Conservation (phyloP, 2,888 invertebrate species). For the Euproctis similis region DNA sequence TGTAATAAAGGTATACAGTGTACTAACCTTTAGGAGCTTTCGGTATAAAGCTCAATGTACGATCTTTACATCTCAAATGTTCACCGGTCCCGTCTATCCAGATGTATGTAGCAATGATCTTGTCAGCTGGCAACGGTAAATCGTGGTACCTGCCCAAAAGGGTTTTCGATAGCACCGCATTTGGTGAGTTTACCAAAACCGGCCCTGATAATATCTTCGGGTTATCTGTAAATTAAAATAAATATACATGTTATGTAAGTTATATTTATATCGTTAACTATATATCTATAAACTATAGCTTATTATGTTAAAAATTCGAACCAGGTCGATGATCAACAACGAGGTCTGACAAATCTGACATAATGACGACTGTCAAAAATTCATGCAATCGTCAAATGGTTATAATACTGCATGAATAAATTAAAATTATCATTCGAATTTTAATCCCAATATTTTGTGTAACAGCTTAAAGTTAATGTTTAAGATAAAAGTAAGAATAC, state of each 20-base stretch:
- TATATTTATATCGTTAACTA: background rate
- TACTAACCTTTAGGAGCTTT: constrained; percentile 82
- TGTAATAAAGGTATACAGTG: no score
- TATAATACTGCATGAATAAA: no score
- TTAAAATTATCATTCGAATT: no score
- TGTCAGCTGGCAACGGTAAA: constrained; percentile 85
- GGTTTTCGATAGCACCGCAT: constrained; percentile 86
- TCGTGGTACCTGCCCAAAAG: constrained; percentile 83
- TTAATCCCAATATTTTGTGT: no score
- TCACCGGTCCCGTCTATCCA: constrained; percentile 97
- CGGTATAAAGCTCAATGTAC: constrained; percentile 89
- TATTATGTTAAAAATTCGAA: constrained; percentile 19
- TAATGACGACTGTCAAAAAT: background rate
- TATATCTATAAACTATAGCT: background rate
- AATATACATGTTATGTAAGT: constrained; percentile 1
- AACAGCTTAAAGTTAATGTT: no score
- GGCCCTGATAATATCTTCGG: constrained; percentile 67
- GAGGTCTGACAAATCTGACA: background rate
- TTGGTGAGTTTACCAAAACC: constrained; percentile 82
- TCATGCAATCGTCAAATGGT: background rate
- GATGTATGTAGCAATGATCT: constrained; percentile 90
- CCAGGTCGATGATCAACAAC: constrained; percentile 24
- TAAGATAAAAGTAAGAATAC: no score
- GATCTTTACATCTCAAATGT: constrained; percentile 89
- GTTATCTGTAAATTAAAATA: constrained; percentile 48